These are phyloP conservation scores for Saxidomus purpurata DNA, from an alignment of 1,140 invertebrate genomes.

Conservation along the genomic window DNA sequence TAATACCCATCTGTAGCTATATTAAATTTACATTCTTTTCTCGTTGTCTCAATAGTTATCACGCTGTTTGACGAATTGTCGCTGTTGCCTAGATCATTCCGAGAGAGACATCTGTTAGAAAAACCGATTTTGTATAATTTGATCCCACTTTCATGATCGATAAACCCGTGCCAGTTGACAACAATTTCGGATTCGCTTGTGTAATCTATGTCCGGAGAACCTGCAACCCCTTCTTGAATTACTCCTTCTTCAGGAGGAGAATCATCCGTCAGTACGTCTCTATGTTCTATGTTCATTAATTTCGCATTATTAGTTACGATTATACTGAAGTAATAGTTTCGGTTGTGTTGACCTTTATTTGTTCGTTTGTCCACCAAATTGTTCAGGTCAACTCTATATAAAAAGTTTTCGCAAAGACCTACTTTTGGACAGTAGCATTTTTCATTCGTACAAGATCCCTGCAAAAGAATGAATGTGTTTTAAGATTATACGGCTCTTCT, in stretches of 20 bases:
- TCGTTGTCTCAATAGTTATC: not conserved
- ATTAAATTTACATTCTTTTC: not conserved
- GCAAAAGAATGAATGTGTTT: too few species aligned
- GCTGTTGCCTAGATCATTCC: slow-evolving; percentile 30
- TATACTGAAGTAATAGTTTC: slow-evolving; percentile 72
- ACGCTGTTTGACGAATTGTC: not conserved
- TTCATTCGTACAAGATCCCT: not conserved
- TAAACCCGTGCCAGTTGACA: slow-evolving; percentile 72
- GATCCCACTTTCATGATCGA: slow-evolving; percentile 76
- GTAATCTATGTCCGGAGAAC: slow-evolving; percentile 71
- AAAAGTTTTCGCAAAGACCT: slow-evolving; percentile 65
- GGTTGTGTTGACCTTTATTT: slow-evolving; percentile 71
- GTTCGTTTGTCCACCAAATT: slow-evolving; percentile 57
- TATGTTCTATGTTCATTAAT: slow-evolving; percentile 37
- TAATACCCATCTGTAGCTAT: slow-evolving; percentile 44
- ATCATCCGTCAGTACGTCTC: slow-evolving; percentile 73
- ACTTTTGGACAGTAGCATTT: slow-evolving; percentile 74
- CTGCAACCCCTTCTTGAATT: slow-evolving; percentile 66
- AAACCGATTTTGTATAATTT: slow-evolving; percentile 67
- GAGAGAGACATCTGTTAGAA: slow-evolving; percentile 51
- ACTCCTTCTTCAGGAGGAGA: slow-evolving; percentile 70
- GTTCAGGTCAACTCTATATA: slow-evolving; percentile 58
- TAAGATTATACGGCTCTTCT: too few species aligned
- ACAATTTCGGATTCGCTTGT: slow-evolving; percentile 58
- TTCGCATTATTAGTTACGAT: slow-evolving; percentile 69